Base-by-base conservation (phyloP, 2,888 invertebrate genomes). In the Drosophila prostipennis region DNA sequence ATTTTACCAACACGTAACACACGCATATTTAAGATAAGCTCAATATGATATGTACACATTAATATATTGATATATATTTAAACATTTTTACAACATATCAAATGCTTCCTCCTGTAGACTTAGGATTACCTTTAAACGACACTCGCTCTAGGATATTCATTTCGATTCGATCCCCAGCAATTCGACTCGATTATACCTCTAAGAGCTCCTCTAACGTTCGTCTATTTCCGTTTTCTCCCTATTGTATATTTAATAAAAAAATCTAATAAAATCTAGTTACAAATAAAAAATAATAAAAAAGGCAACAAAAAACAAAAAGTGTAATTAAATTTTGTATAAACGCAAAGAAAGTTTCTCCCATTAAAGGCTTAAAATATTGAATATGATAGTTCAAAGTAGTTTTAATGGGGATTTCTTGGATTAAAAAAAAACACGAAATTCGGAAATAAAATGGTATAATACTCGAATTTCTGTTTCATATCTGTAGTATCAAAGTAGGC, bases 71-170 rank as follows among this genome's bases (percentile, higher is more conserved):
- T 29, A 52, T 71, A 75, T 63, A 72, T 61, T 67, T 74, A 70
- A 56, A 86, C 76, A 80, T 81, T 87, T 87, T 86, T 87, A 90
- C 81, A 89, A 90, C 90, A 90, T 90, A 90, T 90, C 90, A 89
- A 90, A 89, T 87, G 90, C 90, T 90, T 90, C 90, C 90, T 90
- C 79, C 67, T 72, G 59, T 78, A 84, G 88, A 68, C 55, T 49
- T 71, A 82, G 49, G 61, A 58, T 74, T 77, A 65, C 52, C 52
- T 60, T 37, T 42, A 48, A 42, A 29, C 23, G 26, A 64, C 40
- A 34, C 43, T 26, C 53, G 52, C 68, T 51, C 49, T 51, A 48
- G 48, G 61, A 60, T 39, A 63, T 64, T 57, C 13, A 60, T 8
- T 42, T 16, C 49, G 48, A 46, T 14, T 58, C 45, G 29, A 46